A percentile compares a stretch with the other conserved stretches of the same genome.
phyloP scores from a whole-genome alignment of 2,888 invertebrate species.

The Drosophila phalerata region DNA sequence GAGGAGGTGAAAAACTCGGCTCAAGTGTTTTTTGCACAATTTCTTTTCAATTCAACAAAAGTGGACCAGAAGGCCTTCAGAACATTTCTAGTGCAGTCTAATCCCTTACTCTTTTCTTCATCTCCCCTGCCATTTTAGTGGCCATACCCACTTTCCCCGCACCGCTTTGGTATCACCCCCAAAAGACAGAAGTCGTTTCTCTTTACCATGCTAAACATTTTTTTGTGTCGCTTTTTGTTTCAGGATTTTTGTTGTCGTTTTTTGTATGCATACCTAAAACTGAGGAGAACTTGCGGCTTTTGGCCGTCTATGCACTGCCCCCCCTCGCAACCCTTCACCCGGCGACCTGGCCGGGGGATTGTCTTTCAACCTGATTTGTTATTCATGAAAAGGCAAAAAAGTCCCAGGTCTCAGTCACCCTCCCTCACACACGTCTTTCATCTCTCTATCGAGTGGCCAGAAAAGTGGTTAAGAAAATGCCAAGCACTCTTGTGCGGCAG shows the following conservation, averaged over 20 bases:
- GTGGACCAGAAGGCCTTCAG: constrained; percentile 70
- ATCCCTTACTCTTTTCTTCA: background rate
- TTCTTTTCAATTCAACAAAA: constrained; percentile 79
- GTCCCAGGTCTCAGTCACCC: constrained; percentile 3
- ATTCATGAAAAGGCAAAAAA: constrained; percentile 72
- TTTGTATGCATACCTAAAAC: constrained; percentile 69
- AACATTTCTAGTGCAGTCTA: constrained; percentile 50
- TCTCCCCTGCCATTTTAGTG: background rate
- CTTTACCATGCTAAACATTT: constrained; percentile 65
- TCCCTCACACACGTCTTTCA: constrained; percentile 6
- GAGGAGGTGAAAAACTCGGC: constrained; percentile 48
- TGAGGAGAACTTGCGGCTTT: constrained; percentile 71
- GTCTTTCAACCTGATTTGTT: constrained; percentile 79
- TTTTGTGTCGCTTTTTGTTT: constrained; percentile 65
- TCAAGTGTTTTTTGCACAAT: constrained; percentile 80
- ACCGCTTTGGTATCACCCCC: constrained; percentile 12
- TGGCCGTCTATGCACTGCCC: constrained; percentile 54
- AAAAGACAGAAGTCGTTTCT: background rate
- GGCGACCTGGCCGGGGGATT: constrained; percentile 45
- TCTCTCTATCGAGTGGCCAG: constrained; percentile 41
- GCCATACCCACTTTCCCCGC: constrained; percentile 4
- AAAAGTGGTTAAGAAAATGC: constrained; percentile 75
- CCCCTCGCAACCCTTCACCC: constrained; percentile 3
- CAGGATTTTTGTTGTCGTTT: constrained; percentile 67
- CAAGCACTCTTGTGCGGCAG: constrained; percentile 69